A percentile compares a stretch with the other conserved stretches of the same genome.
Evolutionary conservation across 2,888 invertebrate species (phyloP).

Genomic region (Machimus rusticus): DNA sequence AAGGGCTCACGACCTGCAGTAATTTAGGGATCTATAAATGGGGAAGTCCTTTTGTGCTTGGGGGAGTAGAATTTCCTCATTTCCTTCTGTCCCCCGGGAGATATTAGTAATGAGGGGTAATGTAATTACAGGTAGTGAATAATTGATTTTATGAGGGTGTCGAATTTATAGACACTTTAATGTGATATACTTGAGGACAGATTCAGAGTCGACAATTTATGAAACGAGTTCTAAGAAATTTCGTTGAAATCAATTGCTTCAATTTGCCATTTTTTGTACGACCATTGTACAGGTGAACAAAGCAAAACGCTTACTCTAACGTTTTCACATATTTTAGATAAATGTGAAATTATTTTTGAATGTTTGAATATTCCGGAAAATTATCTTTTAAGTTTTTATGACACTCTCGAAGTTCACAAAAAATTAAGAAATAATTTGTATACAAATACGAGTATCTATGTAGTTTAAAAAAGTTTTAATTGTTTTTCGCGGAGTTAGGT

Average conservation of each 20-base stretch:
- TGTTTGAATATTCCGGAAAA: too few species aligned
- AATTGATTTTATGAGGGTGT: slow-evolving; percentile 14
- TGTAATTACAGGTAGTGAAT: slow-evolving; percentile 17
- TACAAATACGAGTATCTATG: too few species aligned
- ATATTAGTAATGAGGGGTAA: slow-evolving; percentile 3
- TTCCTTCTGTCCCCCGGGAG: background rate
- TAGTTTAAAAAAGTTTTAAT: too few species aligned
- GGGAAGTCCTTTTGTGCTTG: background rate
- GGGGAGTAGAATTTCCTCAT: background rate
- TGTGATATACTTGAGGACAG: background rate
- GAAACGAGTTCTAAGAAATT: background rate
- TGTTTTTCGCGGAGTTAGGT: too few species aligned
- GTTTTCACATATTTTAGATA: too few species aligned
- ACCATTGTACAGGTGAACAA: too few species aligned
- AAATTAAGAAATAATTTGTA: too few species aligned
- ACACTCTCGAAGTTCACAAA: too few species aligned
- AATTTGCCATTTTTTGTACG: background rate
- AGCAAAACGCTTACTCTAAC: too few species aligned
- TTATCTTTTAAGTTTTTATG: too few species aligned
- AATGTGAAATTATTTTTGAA: too few species aligned
- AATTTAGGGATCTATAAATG: background rate
- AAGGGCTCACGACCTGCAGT: background rate
- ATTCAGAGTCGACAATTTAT: background rate
- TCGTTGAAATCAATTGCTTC: background rate
- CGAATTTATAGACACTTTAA: slow-evolving; percentile 4